Evolutionary conservation across 2,888 invertebrate genomes (phyloP), one percentile per base, ranked within the genome.

Genomic region (Caenorhabditis becei): DNA sequence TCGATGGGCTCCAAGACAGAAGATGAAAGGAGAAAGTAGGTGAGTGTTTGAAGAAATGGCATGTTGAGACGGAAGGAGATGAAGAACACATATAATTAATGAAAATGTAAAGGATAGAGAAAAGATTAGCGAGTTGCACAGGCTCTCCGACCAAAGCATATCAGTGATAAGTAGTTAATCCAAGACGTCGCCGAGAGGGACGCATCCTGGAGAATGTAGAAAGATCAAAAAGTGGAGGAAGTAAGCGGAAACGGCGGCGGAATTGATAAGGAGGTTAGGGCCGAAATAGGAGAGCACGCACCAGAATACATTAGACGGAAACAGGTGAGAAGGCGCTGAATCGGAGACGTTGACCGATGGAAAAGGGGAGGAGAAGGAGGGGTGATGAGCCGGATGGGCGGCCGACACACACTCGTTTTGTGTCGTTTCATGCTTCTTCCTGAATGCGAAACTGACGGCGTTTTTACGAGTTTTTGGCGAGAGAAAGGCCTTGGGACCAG

Each of bases 331-430:
- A 56, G 54, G 41, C 54, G 41, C 5, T 44, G 37, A 37, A 41
- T 23, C 20, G 20, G 41, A 16, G 14, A 14, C 53, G 26, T 28
- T 54, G 54, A 54, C 54, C 54, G 35, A 65, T 53, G 35, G 8
- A 37, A 32, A 41, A 26, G 20, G 44, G 41, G 26, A 26, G 26
- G 18, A 66, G 41, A 54, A 47, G 56, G 44, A 8, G 32, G 54
- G 18, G 69, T 53, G 70, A 61, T 53, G 70, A 70, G 70, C 53
- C 70, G 70, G 70, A 70, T 70, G 70, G 61, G 61, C 61, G 70
- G 53, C 56, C 56, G 63, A 23, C 20, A 14, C 23, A 1, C 10
- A 28, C 70, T 70, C 70, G 61, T 70, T 70, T 70, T 67, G 67
- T 67, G 67, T 67, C 67, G 67, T 67, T 67, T 67, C 67, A 67